Base-by-base conservation (phyloP, 2,113 vertebrate species). In the Numenius arquata region DNA sequence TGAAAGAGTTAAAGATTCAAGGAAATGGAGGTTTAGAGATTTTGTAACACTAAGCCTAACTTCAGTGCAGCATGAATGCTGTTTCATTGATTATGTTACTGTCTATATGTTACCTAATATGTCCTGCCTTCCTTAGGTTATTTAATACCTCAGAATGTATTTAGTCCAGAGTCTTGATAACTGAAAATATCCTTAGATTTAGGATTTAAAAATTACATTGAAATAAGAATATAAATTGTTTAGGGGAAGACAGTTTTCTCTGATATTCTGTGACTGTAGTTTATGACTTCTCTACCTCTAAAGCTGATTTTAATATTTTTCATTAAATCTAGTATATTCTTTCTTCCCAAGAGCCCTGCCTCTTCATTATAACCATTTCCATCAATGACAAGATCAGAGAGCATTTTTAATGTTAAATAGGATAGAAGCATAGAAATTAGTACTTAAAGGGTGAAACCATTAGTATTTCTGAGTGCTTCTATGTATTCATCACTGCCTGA, bases 401-500 rank as follows among this genome's bases (percentile, higher is more conserved):
- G 94, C 91, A 96, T 97, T 97, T 97, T 97, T 96, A 96, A 97
- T 94, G 92, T 82, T 97, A 96, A 97, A 91, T 89, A 93, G 94
- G 87, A 90, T 95, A 88, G 94, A 97, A 95, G 68, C 83, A 75
- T 93, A 97, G 94, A 97, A 97, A 97, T 97, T 96, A 97, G 94
- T 97, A 95, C 88, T 95, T 97, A 95, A 96, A 97, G 96, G 95
- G 92, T 96, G 92, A 97, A 96, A 93, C 95, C 89, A 97, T 97
- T 96, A 97, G 97, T 97, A 96, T 96, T 98, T 97, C 95, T 96
- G 92, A 96, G 90, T 93, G 92, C 93, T 96, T 96, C 94, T 93
- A 47, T 77, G 77, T 98, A 97, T 97, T 97, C 96, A 97, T 98
- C 96, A 97, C 91, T 93, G 92, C 91, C 89, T 96, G 97, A 97